phyloP scores from a whole-genome alignment of 2,888 invertebrate genomes.

The Scaptomyza flava region DNA sequence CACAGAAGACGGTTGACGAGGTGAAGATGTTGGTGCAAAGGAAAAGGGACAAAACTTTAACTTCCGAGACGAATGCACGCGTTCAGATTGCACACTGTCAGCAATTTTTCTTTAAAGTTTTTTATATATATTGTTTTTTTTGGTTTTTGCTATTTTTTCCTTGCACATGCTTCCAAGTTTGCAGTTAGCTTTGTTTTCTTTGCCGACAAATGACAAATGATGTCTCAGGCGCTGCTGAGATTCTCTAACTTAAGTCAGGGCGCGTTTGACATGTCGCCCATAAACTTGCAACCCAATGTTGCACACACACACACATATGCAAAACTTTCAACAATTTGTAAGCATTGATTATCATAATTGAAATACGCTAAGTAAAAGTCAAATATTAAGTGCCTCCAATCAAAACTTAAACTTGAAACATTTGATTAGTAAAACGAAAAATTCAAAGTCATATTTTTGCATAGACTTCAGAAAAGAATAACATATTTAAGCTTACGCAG shows the following conservation, averaged over 20 bases:
- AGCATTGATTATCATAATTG: slow-evolving; percentile 57
- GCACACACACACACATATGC: slow-evolving; percentile 6
- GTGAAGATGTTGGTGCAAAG: neutral
- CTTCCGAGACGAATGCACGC: slow-evolving; percentile 51
- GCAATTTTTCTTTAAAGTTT: slow-evolving; percentile 67
- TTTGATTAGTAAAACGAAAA: neutral
- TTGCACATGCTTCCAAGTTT: slow-evolving; percentile 65
- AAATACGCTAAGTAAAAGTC: slow-evolving; percentile 28
- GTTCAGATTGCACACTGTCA: slow-evolving; percentile 65
- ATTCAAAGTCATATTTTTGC: no score
- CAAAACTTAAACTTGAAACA: neutral
- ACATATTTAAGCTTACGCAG: neutral
- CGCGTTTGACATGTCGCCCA: slow-evolving; percentile 40
- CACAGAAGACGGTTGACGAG: neutral
- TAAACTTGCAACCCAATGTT: slow-evolving; percentile 40
- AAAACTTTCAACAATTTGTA: slow-evolving; percentile 10
- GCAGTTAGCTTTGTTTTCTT: slow-evolving; percentile 43
- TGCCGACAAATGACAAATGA: slow-evolving; percentile 72
- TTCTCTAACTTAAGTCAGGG: slow-evolving; percentile 21
- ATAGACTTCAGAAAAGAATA: no score
- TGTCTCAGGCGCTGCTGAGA: slow-evolving; percentile 46
- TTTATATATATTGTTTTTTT: neutral
- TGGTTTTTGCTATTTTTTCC: neutral
- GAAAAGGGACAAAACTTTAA: slow-evolving; percentile 48
- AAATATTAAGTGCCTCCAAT: slow-evolving; percentile 23